Conservation (phyloP, 2,888 invertebrate species). For the Rapana venosa region DNA sequence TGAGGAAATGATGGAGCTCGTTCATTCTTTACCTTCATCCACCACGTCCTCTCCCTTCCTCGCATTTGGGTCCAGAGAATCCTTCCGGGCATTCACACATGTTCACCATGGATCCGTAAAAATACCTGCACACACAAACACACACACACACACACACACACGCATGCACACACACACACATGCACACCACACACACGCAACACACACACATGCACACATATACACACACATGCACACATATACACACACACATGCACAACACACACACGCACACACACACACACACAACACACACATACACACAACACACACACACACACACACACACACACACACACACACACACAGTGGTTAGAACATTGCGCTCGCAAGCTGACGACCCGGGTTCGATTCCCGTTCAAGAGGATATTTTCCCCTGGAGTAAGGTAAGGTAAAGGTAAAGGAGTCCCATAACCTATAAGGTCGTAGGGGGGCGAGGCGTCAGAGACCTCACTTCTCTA, state of each 20-base stretch:
- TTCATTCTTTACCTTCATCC: constrained; percentile 47
- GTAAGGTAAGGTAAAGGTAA: too few species aligned
- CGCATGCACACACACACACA: constrained; percentile 30
- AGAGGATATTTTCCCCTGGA: too few species aligned
- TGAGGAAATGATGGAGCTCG: too few species aligned
- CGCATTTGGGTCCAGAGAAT: constrained; percentile 63
- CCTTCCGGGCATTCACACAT: constrained; percentile 67
- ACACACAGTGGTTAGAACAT: too few species aligned
- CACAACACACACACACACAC: too few species aligned
- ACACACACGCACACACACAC: constrained; percentile 29
- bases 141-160: not conserved
- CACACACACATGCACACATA: constrained; percentile 8
- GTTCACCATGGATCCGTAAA: constrained; percentile 68
- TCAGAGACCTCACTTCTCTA: too few species aligned
- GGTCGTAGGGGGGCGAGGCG: too few species aligned
- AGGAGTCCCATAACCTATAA: too few species aligned
- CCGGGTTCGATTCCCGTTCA: too few species aligned
- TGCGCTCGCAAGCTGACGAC: too few species aligned
- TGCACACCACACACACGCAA: constrained; percentile 28
- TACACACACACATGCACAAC: constrained; percentile 11
- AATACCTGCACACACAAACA: constrained; percentile 59
- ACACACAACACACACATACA: constrained; percentile 19
- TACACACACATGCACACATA: not conserved
- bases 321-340: too few species aligned
- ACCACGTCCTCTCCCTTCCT: constrained; percentile 43